phyloP scores from a whole-genome alignment of 2,113 vertebrate genomes.

The Prietella phreatophila region DNA sequence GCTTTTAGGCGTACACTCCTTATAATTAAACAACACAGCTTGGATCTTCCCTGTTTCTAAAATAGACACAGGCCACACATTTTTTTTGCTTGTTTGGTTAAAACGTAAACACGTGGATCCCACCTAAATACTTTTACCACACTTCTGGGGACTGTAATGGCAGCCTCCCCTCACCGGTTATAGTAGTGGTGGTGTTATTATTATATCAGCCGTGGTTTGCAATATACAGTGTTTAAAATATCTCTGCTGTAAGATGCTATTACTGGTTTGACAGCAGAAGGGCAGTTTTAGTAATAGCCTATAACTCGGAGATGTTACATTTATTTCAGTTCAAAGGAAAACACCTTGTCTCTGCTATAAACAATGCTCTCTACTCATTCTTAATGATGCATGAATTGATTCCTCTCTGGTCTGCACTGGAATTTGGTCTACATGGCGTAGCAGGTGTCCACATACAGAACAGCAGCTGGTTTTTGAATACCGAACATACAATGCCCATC shows the following conservation, averaged over 20 bases:
- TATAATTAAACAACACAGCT: constrained; percentile 51
- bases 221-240: constrained; percentile 16
- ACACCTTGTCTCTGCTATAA: not conserved
- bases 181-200: not conserved
- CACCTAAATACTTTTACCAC: constrained; percentile 10
- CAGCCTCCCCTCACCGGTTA: not conserved
- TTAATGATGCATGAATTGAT: not conserved
- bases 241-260: not conserved
- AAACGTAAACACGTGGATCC: constrained; percentile 27
- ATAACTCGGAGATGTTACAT: not conserved
- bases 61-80: constrained; percentile 40
- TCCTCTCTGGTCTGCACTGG: not conserved
- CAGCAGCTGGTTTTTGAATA: not conserved
- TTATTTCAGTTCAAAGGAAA: not conserved
- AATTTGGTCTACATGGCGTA: not conserved
- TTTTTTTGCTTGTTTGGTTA: constrained; percentile 3
- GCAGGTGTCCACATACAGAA: not conserved
- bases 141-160: not conserved
- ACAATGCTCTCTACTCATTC: not conserved
- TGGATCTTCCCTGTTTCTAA: constrained; percentile 43
- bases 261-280: not conserved
- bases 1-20: constrained; percentile 38
- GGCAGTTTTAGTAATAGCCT: not conserved
- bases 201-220: not conserved
- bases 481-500: not conserved